These are phyloP conservation scores for Drosophila sechellia DNA, from an alignment of 1,140 invertebrate genomes.

Conservation along the genomic window DNA sequence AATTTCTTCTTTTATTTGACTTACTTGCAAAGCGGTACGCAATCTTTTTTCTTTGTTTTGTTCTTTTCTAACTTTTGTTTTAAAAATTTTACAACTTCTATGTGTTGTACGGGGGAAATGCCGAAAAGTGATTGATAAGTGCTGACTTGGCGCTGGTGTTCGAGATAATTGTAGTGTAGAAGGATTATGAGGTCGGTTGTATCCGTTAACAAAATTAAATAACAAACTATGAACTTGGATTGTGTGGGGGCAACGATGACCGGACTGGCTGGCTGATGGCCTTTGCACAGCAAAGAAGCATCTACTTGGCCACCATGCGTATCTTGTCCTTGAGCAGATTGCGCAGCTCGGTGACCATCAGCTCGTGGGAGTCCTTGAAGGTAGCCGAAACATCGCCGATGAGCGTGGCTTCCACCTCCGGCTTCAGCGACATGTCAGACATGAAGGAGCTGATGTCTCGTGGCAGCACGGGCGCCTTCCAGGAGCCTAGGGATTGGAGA, in stretches of 20 bases:
- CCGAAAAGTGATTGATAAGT: slow-evolving; percentile 39
- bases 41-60: slow-evolving; percentile 26
- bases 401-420: slow-evolving; percentile 75
- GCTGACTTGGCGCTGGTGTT: slow-evolving; percentile 19
- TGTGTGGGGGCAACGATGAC: slow-evolving; percentile 22
- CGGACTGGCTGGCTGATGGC: slow-evolving; percentile 15
- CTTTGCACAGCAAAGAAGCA: slow-evolving; percentile 69
- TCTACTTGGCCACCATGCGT: slow-evolving; percentile 75
- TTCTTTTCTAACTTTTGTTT: slow-evolving; percentile 15
- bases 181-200: slow-evolving; percentile 15
- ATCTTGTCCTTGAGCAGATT: slow-evolving; percentile 84
- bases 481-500: slow-evolving; percentile 44
- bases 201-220: slow-evolving; percentile 74
- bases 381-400: slow-evolving; percentile 78
- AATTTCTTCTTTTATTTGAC: slow-evolving; percentile 63
- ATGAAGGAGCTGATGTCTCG: slow-evolving; percentile 77
- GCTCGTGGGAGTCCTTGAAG: slow-evolving; percentile 81
- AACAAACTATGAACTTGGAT: slow-evolving; percentile 65
- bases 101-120: slow-evolving; percentile 58
- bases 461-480: slow-evolving; percentile 72
- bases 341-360: slow-evolving; percentile 77
- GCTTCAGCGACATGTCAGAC: slow-evolving; percentile 82
- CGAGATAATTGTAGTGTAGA: slow-evolving; percentile 15
- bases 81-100: slow-evolving; percentile 56
- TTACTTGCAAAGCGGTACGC: slow-evolving; percentile 46